A percentile compares a stretch with the other conserved stretches of the same genome.
Conservation (phyloP, 2,797 vertebrate genomes). For the Platyrinchus mystaceus region DNA sequence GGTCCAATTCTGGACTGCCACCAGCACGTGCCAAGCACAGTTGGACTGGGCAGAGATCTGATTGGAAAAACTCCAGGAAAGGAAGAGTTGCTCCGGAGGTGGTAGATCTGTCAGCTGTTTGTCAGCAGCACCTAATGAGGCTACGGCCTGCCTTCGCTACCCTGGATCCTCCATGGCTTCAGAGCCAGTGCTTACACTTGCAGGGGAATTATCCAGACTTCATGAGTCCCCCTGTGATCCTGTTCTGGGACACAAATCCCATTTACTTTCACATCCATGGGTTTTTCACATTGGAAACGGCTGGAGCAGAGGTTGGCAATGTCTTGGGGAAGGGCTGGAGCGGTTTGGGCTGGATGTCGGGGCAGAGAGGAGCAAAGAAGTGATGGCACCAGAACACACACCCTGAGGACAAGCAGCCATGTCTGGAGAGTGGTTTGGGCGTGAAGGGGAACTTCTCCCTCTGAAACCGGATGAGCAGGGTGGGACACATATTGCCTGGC, state of each 20-base stretch:
- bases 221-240: rapidly evolving
- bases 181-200: neutral
- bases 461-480: neutral
- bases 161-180: neutral
- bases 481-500: rapidly evolving
- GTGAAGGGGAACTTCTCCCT: rapidly evolving
- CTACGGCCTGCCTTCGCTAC: neutral
- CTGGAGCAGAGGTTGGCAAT: neutral
- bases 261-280: neutral
- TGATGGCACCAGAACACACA: rapidly evolving
- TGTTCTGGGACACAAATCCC: neutral
- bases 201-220: neutral
- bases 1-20: neutral
- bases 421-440: neutral
- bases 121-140: neutral
- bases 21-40: neutral
- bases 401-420: neutral
- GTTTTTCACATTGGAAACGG: neutral
- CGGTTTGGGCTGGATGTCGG: neutral
- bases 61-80: conserved; percentile 11
- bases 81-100: neutral
- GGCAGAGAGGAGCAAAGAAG: neutral
- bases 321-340: neutral
- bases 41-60: neutral
- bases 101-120: neutral